These are phyloP conservation scores for Albula glossodonta DNA, from an alignment of 2,113 vertebrate genomes.

Conservation along the genomic window DNA sequence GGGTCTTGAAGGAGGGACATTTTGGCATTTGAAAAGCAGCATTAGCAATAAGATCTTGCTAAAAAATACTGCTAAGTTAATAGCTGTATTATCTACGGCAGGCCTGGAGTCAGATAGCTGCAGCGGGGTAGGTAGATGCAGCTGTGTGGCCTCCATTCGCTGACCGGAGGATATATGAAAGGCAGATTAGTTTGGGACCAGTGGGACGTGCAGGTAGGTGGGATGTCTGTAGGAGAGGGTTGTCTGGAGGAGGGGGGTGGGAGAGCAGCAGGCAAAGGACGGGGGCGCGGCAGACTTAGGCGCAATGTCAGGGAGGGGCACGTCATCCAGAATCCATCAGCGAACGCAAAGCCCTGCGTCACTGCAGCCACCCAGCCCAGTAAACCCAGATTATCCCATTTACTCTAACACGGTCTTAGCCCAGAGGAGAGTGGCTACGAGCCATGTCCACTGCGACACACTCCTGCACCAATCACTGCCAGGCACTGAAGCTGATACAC, in stretches of 20 bases:
- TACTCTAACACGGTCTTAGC: slow-evolving; percentile 55
- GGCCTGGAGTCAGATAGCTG: background rate
- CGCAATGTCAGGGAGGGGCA: slow-evolving; percentile 48
- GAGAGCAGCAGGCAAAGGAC: background rate
- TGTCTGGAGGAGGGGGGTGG: too few species aligned
- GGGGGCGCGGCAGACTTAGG: slow-evolving; percentile 47
- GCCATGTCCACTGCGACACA: background rate
- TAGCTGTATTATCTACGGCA: background rate
- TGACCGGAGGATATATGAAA: background rate
- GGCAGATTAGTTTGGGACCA: background rate
- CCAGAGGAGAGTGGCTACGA: slow-evolving; percentile 4
- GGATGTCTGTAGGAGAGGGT: background rate
- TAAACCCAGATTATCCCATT: slow-evolving; percentile 76
- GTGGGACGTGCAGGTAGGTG: background rate
- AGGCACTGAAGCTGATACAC: background rate
- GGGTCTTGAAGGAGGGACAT: background rate
- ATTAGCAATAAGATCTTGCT: background rate
- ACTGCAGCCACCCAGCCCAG: slow-evolving; percentile 60
- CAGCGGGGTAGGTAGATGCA: too few species aligned
- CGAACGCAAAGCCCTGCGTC: slow-evolving; percentile 67
- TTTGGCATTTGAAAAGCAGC: background rate
- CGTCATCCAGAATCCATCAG: slow-evolving; percentile 62
- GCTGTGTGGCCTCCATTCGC: background rate
- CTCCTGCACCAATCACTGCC: background rate
- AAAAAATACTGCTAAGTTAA: background rate